A percentile compares a stretch with the other conserved stretches of the same genome.
Evolutionary conservation across 2,797 vertebrate species (phyloP).

Genomic region (Echiichthys vipera): DNA sequence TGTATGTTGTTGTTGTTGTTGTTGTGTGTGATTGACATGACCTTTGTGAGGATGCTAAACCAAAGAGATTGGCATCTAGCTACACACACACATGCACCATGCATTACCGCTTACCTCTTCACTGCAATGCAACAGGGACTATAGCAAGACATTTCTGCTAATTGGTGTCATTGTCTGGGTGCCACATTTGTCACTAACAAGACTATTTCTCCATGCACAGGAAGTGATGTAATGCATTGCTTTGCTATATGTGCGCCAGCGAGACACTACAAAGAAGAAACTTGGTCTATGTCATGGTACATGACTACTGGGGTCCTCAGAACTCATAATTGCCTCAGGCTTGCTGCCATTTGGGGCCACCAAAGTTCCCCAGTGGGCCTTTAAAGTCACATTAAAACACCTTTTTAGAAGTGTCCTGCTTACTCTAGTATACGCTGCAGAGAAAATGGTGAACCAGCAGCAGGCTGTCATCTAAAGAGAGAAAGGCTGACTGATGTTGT

Average conservation of each 20-base stretch:
- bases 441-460: background rate
- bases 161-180: conserved; percentile 16
- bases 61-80: conserved; percentile 10
- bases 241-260: conserved; percentile 7
- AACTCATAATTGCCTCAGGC: conserved; percentile 9
- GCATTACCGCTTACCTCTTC: conserved; percentile 2
- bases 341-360: conserved; percentile 5
- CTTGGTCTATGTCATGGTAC: conserved; percentile 21
- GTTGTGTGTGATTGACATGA: conserved; percentile 9
- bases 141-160: conserved; percentile 3
- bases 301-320: conserved; percentile 14
- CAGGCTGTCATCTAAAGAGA: background rate
- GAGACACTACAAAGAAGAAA: conserved; percentile 28
- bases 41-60: conserved; percentile 3
- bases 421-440: no score
- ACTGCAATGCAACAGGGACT: background rate
- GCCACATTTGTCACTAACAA: conserved; percentile 17
- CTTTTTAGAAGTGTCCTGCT: background rate
- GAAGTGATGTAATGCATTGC: conserved; percentile 63
- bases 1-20: background rate
- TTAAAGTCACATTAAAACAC: conserved; percentile 6
- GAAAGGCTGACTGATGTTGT: background rate
- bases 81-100: background rate
- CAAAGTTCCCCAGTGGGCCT: background rate
- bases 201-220: conserved; percentile 17